Conservation (phyloP, 92 coral and sea anemone genomes). For the Pocillopora meandrina region DNA sequence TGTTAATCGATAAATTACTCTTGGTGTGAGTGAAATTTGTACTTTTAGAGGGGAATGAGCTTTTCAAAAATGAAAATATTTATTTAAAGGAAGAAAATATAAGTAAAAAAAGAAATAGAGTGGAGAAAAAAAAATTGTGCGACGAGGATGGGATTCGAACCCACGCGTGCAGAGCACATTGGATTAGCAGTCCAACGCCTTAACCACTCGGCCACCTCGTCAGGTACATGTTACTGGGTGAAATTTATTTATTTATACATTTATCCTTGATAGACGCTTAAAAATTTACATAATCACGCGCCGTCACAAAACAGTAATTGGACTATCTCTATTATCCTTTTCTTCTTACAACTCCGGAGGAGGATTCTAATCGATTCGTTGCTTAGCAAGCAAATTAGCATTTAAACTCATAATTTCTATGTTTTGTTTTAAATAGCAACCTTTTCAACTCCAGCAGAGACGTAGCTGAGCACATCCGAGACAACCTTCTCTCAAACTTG, state of each 20-base stretch:
- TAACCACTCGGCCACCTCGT: constrained; percentile 99
- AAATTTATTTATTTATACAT: constrained; percentile 3
- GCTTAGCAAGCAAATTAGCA: no score
- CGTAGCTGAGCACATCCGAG: constrained; percentile 67
- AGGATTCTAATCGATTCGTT: not conserved
- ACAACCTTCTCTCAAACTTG: constrained; percentile 53
- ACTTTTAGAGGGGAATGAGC: not conserved
- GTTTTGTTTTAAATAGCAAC: constrained; percentile 34
- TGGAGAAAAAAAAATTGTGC: constrained; percentile 15
- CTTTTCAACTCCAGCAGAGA: constrained; percentile 76
- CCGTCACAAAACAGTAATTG: no score
- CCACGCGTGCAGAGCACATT: constrained; percentile 99
- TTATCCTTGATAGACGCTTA: no score
- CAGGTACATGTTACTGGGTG: rapidly evolving
- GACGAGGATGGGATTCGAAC: constrained; percentile 99
- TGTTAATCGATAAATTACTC: not conserved
- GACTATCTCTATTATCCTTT: no score
- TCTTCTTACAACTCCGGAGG: not conserved
- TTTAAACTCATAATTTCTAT: no score
- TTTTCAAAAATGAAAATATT: not conserved
- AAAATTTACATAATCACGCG: no score
- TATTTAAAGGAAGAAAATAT: not conserved
- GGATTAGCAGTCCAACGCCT: constrained; percentile 99
- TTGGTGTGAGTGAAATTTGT: not conserved
- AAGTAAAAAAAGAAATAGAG: not conserved